Percentiles rank a stretch among this genome's conserved stretches.
These are phyloP conservation scores for Cephalopholis sonnerati DNA, from an alignment of 2,113 vertebrate species.

Conservation along the genomic window DNA sequence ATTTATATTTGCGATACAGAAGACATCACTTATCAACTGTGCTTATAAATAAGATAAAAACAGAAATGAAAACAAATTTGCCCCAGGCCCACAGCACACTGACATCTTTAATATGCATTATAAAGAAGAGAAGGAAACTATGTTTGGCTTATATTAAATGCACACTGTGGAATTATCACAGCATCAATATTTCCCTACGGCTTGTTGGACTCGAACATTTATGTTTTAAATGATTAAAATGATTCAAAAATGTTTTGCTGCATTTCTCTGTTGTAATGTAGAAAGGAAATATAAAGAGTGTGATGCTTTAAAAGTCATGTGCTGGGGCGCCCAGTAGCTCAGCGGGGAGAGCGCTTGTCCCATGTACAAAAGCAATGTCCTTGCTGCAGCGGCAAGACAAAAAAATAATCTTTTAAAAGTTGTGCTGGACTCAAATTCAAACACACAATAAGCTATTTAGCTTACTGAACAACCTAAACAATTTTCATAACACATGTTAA, in stretches of 20 bases:
- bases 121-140: neutral
- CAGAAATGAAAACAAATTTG: neutral
- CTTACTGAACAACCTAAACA: too few relatives aligned
- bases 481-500: too few relatives aligned
- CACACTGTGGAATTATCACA: neutral
- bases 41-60: conserved; percentile 8
- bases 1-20: neutral
- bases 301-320: neutral
- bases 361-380: too few relatives aligned
- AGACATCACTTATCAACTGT: conserved; percentile 1
- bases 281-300: neutral
- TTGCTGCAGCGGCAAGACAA: too few relatives aligned
- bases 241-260: neutral
- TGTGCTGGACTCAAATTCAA: too few relatives aligned
- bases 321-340: too few relatives aligned
- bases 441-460: too few relatives aligned
- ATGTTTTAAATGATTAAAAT: neutral
- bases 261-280: neutral
- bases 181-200: too few relatives aligned
- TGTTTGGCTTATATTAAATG: conserved; percentile 12
- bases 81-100: neutral
- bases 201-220: neutral
- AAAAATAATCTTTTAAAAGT: neutral
- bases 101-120: conserved; percentile 29
- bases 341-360: too few relatives aligned